Percentiles rank a stretch among this genome's conserved stretches.
phyloP scores from a whole-genome alignment of 1,140 invertebrate species.

The Daktulosphaira vitifoliae region DNA sequence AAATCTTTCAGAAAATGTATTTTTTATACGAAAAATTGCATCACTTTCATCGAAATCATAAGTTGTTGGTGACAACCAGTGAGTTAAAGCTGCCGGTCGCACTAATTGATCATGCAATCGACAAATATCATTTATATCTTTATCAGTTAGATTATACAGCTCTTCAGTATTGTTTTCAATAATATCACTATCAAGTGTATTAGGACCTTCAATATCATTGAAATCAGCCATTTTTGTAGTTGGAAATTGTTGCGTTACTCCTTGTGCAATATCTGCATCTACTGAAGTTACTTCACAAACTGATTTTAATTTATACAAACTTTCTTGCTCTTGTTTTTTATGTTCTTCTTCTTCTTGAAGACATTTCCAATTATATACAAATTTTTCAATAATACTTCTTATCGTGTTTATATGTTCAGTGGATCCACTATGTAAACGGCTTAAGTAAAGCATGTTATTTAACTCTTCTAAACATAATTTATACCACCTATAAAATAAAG shows the following conservation, averaged over 20 bases:
- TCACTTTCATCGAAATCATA: conserved; percentile 46
- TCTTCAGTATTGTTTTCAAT: not conserved
- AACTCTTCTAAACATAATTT: conserved; percentile 26
- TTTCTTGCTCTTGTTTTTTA: conserved; percentile 64
- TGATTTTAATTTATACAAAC: conserved; percentile 60
- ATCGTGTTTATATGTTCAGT: not conserved
- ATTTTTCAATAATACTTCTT: conserved; percentile 36
- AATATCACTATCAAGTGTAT: not conserved
- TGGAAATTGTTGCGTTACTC: conserved; percentile 69
- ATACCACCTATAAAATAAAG: conserved; percentile 15
- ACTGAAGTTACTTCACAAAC: conserved; percentile 52
- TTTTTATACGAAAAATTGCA: conserved; percentile 42
- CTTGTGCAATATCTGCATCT: conserved; percentile 60
- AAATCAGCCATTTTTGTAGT: conserved; percentile 42
- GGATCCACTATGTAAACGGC: not conserved
- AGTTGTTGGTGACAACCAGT: conserved; percentile 48
- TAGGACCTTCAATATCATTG: conserved; percentile 41
- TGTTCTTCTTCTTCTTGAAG: conserved; percentile 59
- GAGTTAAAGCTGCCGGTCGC: conserved; percentile 47
- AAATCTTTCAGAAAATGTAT: conserved; percentile 48
- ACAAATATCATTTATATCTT: conserved; percentile 52
- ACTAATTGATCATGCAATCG: conserved; percentile 54
- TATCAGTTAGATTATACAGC: conserved; percentile 45
- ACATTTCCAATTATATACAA: conserved; percentile 64
- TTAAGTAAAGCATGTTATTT: conserved; percentile 17